These are phyloP conservation scores for Solea senegalensis DNA, from an alignment of 2,113 vertebrate species.

Conservation along the genomic window DNA sequence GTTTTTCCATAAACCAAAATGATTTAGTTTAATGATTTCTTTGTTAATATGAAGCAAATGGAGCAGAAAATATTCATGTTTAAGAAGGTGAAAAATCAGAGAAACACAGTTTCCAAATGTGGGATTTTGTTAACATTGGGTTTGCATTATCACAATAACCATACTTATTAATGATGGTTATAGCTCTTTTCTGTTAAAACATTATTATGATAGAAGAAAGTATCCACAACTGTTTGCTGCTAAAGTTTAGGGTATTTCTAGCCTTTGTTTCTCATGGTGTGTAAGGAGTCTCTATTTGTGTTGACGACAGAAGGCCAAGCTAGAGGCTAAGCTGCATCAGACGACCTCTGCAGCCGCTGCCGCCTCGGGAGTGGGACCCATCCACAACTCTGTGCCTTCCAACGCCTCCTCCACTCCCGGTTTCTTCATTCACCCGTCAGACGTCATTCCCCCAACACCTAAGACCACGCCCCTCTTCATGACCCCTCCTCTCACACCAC, in stretches of 20 bases:
- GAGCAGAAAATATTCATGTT: too few species aligned
- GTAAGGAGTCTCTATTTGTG: conserved; percentile 16
- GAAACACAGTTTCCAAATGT: too few species aligned
- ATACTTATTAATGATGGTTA: too few species aligned
- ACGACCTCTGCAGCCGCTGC: conserved; percentile 92
- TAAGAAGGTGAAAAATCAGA: too few species aligned
- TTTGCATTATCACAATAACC: too few species aligned
- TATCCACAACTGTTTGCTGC: too few species aligned
- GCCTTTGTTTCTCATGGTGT: background rate
- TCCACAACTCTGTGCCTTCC: conserved; percentile 96
- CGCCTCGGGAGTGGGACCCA: conserved; percentile 88
- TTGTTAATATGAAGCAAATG: too few species aligned
- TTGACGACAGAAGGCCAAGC: conserved; percentile 92
- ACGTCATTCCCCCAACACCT: conserved; percentile 97
- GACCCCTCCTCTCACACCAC: conserved; percentile 97
- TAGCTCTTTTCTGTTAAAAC: too few species aligned
- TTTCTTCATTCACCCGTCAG: conserved; percentile 98
- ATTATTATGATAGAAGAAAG: too few species aligned
- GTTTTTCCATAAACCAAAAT: too few species aligned
- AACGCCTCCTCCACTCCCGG: conserved; percentile 91
- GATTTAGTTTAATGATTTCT: too few species aligned
- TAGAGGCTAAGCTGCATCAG: conserved; percentile 99
- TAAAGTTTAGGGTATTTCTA: background rate
- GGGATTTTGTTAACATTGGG: too few species aligned
- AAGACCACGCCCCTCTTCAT: conserved; percentile 99